These are phyloP conservation scores for Melierax canorus DNA, from an alignment of 2,113 vertebrate species.

Conservation along the genomic window DNA sequence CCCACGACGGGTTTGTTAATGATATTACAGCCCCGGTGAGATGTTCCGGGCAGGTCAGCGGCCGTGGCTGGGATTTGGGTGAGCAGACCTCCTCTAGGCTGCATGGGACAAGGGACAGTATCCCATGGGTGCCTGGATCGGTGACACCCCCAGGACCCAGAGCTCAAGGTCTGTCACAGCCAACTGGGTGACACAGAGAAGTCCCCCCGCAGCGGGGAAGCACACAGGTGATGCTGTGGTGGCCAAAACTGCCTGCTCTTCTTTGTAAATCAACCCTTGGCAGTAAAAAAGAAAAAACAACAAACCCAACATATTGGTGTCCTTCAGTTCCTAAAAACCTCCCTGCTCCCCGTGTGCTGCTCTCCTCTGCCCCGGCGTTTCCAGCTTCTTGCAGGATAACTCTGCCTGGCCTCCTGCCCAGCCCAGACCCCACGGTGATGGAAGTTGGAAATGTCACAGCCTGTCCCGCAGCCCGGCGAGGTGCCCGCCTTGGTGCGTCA, in stretches of 20 bases:
- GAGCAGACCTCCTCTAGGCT: fast-evolving
- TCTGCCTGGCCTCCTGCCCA: neutral
- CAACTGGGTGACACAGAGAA: neutral
- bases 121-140: fast-evolving
- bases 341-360: fast-evolving
- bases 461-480: neutral
- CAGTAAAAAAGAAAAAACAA: neutral
- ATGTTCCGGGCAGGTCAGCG: neutral
- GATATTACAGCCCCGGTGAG: fast-evolving
- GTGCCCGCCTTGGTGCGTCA: neutral
- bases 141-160: neutral
- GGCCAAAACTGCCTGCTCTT: neutral
- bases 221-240: fast-evolving
- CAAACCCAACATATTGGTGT: fast-evolving
- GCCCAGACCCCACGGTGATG: neutral
- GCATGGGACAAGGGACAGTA: neutral
- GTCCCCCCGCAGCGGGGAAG: fast-evolving
- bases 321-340: neutral
- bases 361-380: fast-evolving
- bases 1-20: fast-evolving
- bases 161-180: neutral
- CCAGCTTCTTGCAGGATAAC: fast-evolving
- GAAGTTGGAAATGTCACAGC: neutral
- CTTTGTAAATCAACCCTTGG: neutral
- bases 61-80: neutral